Conservation (phyloP, 2,888 invertebrate genomes). For the Linnaemya vulpina region DNA sequence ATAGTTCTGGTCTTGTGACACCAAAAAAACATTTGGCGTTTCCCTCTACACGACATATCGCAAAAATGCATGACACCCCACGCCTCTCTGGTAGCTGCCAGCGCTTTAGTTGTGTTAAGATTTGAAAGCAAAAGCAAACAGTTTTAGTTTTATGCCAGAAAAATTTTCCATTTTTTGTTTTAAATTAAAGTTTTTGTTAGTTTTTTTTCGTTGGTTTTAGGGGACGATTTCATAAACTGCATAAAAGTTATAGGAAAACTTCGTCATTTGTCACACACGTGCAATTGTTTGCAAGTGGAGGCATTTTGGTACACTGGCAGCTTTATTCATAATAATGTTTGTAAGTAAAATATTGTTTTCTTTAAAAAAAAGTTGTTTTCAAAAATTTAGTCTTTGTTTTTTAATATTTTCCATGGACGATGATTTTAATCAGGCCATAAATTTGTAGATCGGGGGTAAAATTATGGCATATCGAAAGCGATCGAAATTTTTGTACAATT, state of each 20-base stretch:
- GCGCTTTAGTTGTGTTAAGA: constrained; percentile 25
- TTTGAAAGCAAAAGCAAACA: neutral
- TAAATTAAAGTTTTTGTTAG: neutral
- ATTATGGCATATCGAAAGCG: too few relatives aligned
- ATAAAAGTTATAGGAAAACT: constrained; percentile 51
- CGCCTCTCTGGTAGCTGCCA: constrained; percentile 35
- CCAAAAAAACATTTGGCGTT: constrained; percentile 59
- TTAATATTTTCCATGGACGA: too few relatives aligned
- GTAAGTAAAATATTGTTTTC: neutral
- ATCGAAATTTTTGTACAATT: too few relatives aligned
- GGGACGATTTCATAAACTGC: constrained; percentile 40
- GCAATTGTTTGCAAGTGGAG: constrained; percentile 8
- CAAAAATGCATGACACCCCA: constrained; percentile 54
- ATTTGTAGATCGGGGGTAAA: too few relatives aligned
- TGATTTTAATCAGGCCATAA: too few relatives aligned
- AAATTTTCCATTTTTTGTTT: neutral
- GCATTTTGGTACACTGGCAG: constrained; percentile 4
- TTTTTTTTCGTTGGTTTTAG: constrained; percentile 20
- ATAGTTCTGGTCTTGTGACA: constrained; percentile 41
- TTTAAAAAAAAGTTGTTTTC: too few relatives aligned
- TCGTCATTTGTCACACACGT: constrained; percentile 59
- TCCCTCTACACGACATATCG: constrained; percentile 53
- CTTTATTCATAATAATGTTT: neutral
- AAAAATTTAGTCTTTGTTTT: too few relatives aligned
- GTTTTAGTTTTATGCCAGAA: neutral